Evolutionary conservation across 2,888 invertebrate genomes (phyloP).

Genomic region (Synergus laeviventris): DNA sequence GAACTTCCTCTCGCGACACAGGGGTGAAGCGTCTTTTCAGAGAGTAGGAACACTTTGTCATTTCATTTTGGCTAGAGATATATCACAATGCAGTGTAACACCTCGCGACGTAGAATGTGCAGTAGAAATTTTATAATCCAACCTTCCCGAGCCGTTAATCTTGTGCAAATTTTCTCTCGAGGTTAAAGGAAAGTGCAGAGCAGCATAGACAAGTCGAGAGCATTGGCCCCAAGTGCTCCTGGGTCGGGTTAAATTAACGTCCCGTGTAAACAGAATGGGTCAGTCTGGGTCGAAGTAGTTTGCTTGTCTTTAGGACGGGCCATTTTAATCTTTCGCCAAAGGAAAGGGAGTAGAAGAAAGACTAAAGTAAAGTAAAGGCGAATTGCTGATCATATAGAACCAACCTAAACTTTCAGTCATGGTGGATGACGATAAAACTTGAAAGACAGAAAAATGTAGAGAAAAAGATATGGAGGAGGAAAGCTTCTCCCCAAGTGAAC

Average conservation of each 20-base stretch:
- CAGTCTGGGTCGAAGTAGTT: slow-evolving; percentile 50
- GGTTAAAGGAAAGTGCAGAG: slow-evolving; percentile 34
- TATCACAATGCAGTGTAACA: slow-evolving; percentile 23
- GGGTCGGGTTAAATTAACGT: slow-evolving; percentile 55
- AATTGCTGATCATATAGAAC: slow-evolving; percentile 15
- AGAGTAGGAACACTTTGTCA: slow-evolving; percentile 22
- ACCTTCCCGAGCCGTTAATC: slow-evolving; percentile 30
- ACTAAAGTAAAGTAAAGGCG: slow-evolving; percentile 11
- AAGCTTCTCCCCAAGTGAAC: background rate
- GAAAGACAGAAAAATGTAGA: slow-evolving; percentile 14
- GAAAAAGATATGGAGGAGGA: background rate
- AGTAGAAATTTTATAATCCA: slow-evolving; percentile 38
- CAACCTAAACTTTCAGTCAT: slow-evolving; percentile 17
- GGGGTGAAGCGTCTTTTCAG: slow-evolving; percentile 1
- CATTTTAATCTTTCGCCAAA: slow-evolving; percentile 59
- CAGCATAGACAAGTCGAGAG: slow-evolving; percentile 35
- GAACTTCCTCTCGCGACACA: slow-evolving; percentile 1
- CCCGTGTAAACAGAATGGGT: slow-evolving; percentile 54
- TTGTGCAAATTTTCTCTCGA: slow-evolving; percentile 40
- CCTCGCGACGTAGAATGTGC: slow-evolving; percentile 24
- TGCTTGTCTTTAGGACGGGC: slow-evolving; percentile 55
- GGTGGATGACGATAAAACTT: slow-evolving; percentile 23
- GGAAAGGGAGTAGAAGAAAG: slow-evolving; percentile 30
- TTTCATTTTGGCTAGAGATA: slow-evolving; percentile 13
- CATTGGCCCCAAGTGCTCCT: slow-evolving; percentile 32